Evolutionary conservation across 2,888 invertebrate genomes (phyloP).

Genomic region (Dryomyza anilis): DNA sequence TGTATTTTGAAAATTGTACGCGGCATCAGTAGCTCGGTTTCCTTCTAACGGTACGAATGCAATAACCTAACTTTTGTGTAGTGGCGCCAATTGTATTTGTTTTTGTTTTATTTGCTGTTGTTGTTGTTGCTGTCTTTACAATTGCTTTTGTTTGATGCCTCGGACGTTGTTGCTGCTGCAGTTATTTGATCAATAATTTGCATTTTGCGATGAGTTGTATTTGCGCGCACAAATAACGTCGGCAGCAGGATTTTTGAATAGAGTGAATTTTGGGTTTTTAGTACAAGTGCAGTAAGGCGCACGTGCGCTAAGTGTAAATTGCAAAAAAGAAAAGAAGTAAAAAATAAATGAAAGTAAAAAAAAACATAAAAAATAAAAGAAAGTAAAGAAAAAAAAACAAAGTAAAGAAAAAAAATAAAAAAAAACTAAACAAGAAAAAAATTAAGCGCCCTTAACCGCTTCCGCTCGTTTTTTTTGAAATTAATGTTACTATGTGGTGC

Average conservation of each 20-base stretch:
- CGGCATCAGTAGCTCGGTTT: slow-evolving; percentile 42
- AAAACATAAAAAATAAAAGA: no score
- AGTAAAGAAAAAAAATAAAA: no score
- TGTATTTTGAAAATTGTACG: slow-evolving; percentile 11
- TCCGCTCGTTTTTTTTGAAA: no score
- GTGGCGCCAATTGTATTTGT: background rate
- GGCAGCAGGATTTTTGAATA: background rate
- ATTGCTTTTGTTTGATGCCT: slow-evolving; percentile 1
- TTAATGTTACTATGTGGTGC: no score
- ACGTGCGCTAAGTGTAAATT: no score
- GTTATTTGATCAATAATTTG: slow-evolving; percentile 52
- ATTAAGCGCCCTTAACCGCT: no score
- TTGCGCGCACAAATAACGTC: slow-evolving; percentile 7
- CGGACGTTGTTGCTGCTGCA: slow-evolving; percentile 7
- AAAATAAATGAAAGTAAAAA: no score
- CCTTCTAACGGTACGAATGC: slow-evolving; percentile 43
- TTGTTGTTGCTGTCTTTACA: background rate
- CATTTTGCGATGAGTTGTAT: slow-evolving; percentile 36
- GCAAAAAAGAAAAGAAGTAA: no score
- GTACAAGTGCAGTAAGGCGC: no score
- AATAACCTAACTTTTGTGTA: slow-evolving; percentile 22
- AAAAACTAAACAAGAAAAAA: no score
- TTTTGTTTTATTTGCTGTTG: background rate
- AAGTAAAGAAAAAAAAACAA: no score
- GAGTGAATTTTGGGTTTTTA: no score